Conservation (phyloP, 2,797 vertebrate genomes). For the Platyrinchus mystaceus region DNA sequence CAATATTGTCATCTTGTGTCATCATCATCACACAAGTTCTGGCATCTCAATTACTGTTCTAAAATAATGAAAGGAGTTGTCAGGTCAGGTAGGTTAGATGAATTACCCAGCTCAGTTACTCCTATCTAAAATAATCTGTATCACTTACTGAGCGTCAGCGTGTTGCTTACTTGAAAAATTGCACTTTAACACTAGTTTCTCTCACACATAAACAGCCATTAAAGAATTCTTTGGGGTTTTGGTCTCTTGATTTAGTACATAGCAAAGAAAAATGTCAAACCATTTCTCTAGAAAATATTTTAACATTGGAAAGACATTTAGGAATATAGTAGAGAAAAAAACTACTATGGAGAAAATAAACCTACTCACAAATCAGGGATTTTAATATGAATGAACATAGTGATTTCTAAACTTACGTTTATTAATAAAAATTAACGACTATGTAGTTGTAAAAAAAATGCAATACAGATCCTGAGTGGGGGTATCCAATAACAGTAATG, state of each 20-base stretch:
- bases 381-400: not conserved
- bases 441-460: not conserved
- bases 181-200: not conserved
- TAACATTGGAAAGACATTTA: not conserved
- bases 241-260: not conserved
- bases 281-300: not conserved
- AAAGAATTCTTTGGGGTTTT: conserved; percentile 7
- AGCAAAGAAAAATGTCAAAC: not conserved
- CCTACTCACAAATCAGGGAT: not conserved
- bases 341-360: not conserved
- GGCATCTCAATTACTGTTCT: conserved; percentile 28
- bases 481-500: not conserved
- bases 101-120: conserved; percentile 36
- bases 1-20: not conserved
- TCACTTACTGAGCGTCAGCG: not conserved
- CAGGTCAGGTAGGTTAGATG: conserved; percentile 32
- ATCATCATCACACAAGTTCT: not conserved
- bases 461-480: not conserved
- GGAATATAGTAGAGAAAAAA: not conserved
- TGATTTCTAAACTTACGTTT: not conserved
- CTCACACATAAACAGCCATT: not conserved
- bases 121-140: conserved; percentile 39
- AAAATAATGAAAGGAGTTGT: conserved; percentile 39
- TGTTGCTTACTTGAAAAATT: conserved; percentile 10
- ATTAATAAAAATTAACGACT: not conserved